phyloP scores from a whole-genome alignment of 2,888 invertebrate species.

The Magallana nippona region DNA sequence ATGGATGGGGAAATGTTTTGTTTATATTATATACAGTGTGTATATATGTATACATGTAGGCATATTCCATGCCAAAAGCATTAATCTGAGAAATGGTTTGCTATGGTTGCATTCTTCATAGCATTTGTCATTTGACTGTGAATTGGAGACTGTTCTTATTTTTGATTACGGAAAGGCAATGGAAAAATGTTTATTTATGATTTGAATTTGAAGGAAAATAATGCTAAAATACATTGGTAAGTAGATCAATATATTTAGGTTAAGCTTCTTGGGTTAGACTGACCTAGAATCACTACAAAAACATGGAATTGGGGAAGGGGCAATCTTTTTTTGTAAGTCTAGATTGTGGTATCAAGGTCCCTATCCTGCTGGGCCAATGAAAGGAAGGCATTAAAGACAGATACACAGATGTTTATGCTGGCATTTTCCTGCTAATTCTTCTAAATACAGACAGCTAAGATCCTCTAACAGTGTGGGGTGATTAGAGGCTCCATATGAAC shows the following conservation, averaged over 20 bases:
- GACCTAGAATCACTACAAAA: neutral
- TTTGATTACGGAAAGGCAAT: neutral
- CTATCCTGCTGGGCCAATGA: neutral
- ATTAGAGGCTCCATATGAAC: neutral
- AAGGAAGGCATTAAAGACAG: slow-evolving; percentile 14
- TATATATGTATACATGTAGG: neutral
- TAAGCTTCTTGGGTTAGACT: neutral
- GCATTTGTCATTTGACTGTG: too few relatives aligned
- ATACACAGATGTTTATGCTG: slow-evolving; percentile 19
- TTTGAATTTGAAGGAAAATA: neutral
- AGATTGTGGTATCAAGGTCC: neutral
- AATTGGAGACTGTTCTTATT: too few relatives aligned
- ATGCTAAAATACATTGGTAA: slow-evolving; percentile 29
- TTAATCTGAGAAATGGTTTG: too few relatives aligned
- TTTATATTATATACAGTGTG: neutral
- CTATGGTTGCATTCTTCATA: too few relatives aligned
- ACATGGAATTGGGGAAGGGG: too few relatives aligned
- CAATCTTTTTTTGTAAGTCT: neutral
- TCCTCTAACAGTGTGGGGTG: slow-evolving; percentile 1
- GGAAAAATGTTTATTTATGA: neutral
- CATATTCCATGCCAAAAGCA: neutral
- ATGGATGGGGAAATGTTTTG: neutral
- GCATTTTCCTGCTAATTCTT: slow-evolving; percentile 24
- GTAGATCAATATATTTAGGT: neutral
- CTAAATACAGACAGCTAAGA: slow-evolving; percentile 29